Conservation (phyloP, 2,888 invertebrate species). For the Chalcosyrphus nemorum region DNA sequence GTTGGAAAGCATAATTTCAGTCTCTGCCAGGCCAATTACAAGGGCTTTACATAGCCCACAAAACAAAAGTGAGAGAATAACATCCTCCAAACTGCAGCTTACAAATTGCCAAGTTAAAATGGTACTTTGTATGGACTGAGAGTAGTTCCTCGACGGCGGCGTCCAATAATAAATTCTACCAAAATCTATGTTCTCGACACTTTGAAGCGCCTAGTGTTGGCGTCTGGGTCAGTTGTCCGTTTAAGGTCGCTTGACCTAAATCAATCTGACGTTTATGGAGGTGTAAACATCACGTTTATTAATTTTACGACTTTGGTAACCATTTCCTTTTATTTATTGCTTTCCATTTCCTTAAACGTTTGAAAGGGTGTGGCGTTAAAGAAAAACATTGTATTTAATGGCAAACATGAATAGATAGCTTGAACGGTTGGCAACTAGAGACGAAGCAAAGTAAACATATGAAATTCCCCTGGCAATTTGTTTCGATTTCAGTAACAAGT, state of each 20-base stretch:
- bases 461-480: too few species aligned
- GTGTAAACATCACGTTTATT: conserved; percentile 33
- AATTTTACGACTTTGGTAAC: conserved; percentile 8
- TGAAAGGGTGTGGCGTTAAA: too few species aligned
- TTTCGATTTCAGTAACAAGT: background rate
- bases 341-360: background rate
- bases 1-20: too few species aligned
- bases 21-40: too few species aligned
- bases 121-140: too few species aligned
- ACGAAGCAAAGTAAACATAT: too few species aligned
- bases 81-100: too few species aligned
- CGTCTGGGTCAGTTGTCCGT: background rate
- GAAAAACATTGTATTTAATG: background rate
- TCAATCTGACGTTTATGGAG: conserved; percentile 14
- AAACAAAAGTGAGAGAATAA: too few species aligned
- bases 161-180: conserved; percentile 8
- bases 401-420: background rate
- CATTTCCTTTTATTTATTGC: conserved; percentile 15
- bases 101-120: too few species aligned
- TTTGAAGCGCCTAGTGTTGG: background rate
- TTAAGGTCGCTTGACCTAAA: conserved; percentile 22
- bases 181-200: conserved; percentile 35
- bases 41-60: too few species aligned
- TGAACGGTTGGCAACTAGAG: background rate
- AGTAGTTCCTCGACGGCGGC: too few species aligned